Evolutionary conservation across 2,888 invertebrate species (phyloP).

Genomic region (Drosophila formosana): DNA sequence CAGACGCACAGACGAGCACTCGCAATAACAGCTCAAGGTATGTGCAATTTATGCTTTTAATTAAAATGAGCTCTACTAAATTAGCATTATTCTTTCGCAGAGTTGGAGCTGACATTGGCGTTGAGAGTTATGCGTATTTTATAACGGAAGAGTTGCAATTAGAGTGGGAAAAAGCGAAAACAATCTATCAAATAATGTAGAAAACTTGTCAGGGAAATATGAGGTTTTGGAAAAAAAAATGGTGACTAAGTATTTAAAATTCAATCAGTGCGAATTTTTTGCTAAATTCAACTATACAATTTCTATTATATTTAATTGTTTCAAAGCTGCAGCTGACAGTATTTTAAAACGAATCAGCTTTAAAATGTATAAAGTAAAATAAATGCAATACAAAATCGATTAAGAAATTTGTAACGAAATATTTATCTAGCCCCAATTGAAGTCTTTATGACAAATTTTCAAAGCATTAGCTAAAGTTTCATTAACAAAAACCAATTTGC

Average conservation of each 20-base stretch:
- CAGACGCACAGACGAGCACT: slow-evolving; percentile 17
- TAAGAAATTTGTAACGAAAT: background rate
- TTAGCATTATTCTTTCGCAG: slow-evolving; percentile 28
- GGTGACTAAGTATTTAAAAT: background rate
- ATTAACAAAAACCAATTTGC: slow-evolving; percentile 43
- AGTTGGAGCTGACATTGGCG: background rate
- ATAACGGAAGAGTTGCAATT: slow-evolving; percentile 8
- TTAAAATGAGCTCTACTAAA: slow-evolving; percentile 48
- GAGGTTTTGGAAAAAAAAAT: background rate
- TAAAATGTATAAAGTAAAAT: background rate
- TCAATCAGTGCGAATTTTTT: background rate
- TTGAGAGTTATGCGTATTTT: background rate
- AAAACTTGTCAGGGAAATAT: background rate
- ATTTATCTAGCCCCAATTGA: background rate
- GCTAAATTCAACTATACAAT: background rate
- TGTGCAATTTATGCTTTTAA: slow-evolving; percentile 52
- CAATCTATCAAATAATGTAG: slow-evolving; percentile 10
- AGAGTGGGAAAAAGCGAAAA: slow-evolving; percentile 17
- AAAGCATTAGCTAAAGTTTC: slow-evolving; percentile 32
- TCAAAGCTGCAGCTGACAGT: background rate
- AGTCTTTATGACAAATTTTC: slow-evolving; percentile 14
- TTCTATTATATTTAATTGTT: background rate
- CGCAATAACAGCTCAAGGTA: slow-evolving; percentile 10
- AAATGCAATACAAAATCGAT: background rate
- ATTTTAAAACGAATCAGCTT: background rate